Percentiles rank a stretch among this genome's conserved stretches.
Evolutionary conservation across 2,113 vertebrate species (phyloP).

Genomic region (Aplodontia rufa): DNA sequence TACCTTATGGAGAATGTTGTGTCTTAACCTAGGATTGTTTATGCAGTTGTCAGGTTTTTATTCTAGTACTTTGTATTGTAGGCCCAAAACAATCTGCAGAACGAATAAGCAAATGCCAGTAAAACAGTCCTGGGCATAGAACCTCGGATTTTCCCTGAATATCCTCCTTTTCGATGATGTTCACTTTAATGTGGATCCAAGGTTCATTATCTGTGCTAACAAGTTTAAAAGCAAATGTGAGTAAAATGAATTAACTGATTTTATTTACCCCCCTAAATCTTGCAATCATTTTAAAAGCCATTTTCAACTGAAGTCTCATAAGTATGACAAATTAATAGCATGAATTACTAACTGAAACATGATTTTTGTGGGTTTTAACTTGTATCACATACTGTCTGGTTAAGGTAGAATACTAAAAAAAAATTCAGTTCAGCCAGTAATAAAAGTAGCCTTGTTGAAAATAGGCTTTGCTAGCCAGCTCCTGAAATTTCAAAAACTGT

Average conservation of each 20-base stretch:
- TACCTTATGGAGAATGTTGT: neutral
- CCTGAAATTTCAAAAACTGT: slow-evolving; percentile 14
- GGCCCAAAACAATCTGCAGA: neutral
- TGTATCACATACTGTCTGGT: neutral
- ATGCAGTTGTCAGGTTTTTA: neutral
- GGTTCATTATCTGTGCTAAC: neutral
- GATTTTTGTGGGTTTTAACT: neutral
- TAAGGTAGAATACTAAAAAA: neutral
- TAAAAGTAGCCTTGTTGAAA: neutral
- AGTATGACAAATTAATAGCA: neutral
- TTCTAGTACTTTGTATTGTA: neutral
- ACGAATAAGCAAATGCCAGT: neutral
- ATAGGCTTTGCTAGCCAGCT: neutral
- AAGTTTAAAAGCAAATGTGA: neutral
- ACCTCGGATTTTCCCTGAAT: neutral
- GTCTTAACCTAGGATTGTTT: neutral
- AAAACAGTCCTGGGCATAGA: neutral
- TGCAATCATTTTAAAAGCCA: neutral
- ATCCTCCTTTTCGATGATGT: neutral
- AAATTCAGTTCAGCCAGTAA: neutral
- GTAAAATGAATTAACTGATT: neutral
- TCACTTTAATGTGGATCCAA: neutral
- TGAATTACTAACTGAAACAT: neutral
- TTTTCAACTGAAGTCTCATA: neutral
- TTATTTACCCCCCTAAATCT: neutral